Evolutionary conservation across 2,888 invertebrate genomes (phyloP), one percentile per base, ranked within the genome.

Genomic region (Leptopilina myrica): DNA sequence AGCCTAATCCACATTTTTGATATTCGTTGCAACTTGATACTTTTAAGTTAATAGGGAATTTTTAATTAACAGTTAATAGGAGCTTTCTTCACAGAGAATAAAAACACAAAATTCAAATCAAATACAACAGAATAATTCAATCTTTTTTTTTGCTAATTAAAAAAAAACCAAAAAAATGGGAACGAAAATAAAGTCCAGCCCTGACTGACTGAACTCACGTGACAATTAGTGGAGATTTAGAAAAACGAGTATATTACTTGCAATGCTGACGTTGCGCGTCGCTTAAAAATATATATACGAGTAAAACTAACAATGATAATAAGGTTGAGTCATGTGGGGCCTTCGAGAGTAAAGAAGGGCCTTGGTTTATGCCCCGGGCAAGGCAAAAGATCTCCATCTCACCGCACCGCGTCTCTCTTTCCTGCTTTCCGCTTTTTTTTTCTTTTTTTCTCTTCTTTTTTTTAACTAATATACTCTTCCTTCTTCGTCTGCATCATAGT

Each of bases 301-400:
- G 85, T 84, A 87, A 87, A 87, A 88, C 85, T 84, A 84, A 86
- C 84, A 85, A 87, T 87, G 87, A 88, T 89, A 88, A 89, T 89
- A 87, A 88, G 87, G 86, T 88, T 91, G 91, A 91, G 88, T 91
- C 90, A 91, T 86, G 84, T 83, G 87, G 87, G 86, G 87, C 90
- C 90, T 90, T 90, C 89, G 85, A 82, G 86, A 87, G 86, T 82
- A 83, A 86, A 84, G 86, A 87, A 87, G 90, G 89, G 87, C 91
- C 91, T 91, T 91, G 91, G 85, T 88, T 87, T 80, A 85, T 86
- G 89, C 91, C 91, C 88, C 89, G 88, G 89, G 90, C 90, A 91
- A 91, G 90, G 90, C 88, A 87, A 88, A 86, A 85, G 88, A 87
- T 76, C 85, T 85, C 86, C 83, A 81, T 85, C 87, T 85, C 83